Evolutionary conservation across 2,113 vertebrate species (phyloP), one percentile per base, ranked within the genome.

Genomic region (Kryptolebias marmoratus): DNA sequence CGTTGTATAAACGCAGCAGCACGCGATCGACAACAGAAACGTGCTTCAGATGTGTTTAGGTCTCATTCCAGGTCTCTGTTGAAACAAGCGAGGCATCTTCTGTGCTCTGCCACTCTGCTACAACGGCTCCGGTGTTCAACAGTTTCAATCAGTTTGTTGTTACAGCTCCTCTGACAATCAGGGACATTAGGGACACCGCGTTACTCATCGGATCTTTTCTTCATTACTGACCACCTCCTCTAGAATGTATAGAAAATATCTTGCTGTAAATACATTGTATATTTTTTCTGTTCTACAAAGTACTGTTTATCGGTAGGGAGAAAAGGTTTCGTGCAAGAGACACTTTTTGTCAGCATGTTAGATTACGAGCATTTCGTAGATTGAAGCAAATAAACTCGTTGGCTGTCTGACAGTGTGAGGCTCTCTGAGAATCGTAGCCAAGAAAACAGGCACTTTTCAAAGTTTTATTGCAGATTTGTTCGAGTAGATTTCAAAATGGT

Each of bases 231-330:
- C 91, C 95, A 96, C 96, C 97, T 96, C 94, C 68, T 67, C 48
- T 84, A 85, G 83, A 87, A 76, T 79, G 73, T 89, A 74, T 75
- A 85, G 84, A 91, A 89, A 85, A 86, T 91, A 93, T 93, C 92
- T 93, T 94, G 93, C 94, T 96, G 95, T 95, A 96, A 95, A 97
- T 96, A 96, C 90, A 87, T 96, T 95, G 94, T 95, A 95, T 93
- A 95, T 96, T 95, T 96, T 56, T 91, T 87, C 73, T 75, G 74
- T 77, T 86, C 56, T 70, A 72, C 77, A 61, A 83, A 82, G 85
- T 83, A 78, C 84, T 80, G 71, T 73, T 49, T 61, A 74, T 86
- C 45, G 70, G 60, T 67, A 80, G 70, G 64, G 1, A 76, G 58
- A 27, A 45, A 45, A 57, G 22, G 47, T 64, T 64, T 78, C 75